Evolutionary conservation across 64 coral and sea anemone species (phyloP), one percentile per base, ranked within the genome.

Genomic region (Pocillopora damicornis): DNA sequence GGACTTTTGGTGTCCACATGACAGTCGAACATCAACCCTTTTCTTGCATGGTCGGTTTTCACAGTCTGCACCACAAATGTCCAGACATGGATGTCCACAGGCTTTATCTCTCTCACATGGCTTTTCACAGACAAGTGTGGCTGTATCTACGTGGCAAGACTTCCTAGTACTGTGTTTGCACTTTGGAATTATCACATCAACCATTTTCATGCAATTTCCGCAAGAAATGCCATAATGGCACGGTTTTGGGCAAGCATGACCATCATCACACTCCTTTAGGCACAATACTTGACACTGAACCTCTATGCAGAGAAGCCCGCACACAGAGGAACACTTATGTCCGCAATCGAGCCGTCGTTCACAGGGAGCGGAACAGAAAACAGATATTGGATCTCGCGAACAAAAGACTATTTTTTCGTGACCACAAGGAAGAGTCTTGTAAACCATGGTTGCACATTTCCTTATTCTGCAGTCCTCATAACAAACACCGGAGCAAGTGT

Each of bases 1-100:
- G 13, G 8, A 65, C 74, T 15, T 59, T 71, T 72, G 30, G 22
- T 89, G 87, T 4, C 87, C 87, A 80, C 87, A 89, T 67, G 76
- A 15, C 11, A 89, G 87, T 5, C 57, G n/a, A 18, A 79, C 78
- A 25, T 79, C 67, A 16, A 72, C 64, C 13, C 16, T 57, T 71
- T 18, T 77, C 22, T 67, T 89, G 42, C 87, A 89, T 35, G 76
- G 26, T 63, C 74, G 64, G 45, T 69, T 57, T 15, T 92, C 90
- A 35, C 94, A 95, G 5, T 68, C 25, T 30, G 58, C 37, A 17
- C 30, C 64, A 38, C 94, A 95, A 0, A 34, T 72, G 56, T 89
- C 56, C 56, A 58, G 25, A 80, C 93, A 94, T 34, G 42, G 68
- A 74, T 94, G 93, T 16, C 88, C 93, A 20, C 93, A 94, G 35